phyloP scores from a whole-genome alignment of 2,113 vertebrate genomes.

The Ammospiza nelsoni region DNA sequence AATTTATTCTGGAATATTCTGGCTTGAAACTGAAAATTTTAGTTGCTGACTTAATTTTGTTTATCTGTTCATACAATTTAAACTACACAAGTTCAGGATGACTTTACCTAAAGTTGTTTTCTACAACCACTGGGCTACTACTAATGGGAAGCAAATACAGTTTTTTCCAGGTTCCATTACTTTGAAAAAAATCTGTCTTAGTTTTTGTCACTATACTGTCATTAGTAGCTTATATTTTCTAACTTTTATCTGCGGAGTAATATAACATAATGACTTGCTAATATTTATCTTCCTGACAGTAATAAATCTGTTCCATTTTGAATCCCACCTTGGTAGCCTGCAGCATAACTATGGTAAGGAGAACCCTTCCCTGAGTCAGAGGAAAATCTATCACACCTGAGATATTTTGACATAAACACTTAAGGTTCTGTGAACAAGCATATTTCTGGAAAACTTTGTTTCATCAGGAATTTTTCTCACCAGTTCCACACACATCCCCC shows the following conservation, averaged over 20 bases:
- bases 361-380: not conserved
- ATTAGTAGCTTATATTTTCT: not conserved
- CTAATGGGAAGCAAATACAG: not conserved
- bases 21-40: not conserved
- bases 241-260: not conserved
- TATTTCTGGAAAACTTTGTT: not conserved
- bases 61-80: not conserved
- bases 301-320: not conserved
- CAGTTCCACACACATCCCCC: not conserved
- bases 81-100: not conserved
- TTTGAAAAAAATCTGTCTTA: not conserved
- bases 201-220: not conserved
- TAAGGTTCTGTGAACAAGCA: not conserved
- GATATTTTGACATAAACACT: not conserved
- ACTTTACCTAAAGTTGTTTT: not conserved
- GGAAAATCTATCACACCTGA: constrained; percentile 17
- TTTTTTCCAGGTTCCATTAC: not conserved
- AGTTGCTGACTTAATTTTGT: not conserved
- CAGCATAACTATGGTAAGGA: not conserved
- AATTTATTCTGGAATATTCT: not conserved
- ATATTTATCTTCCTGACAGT: not conserved
- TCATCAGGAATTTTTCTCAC: not conserved
- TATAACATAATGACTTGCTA: not conserved
- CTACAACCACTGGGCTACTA: not conserved
- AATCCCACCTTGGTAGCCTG: not conserved